Conservation (phyloP, 2,888 invertebrate species). For the Apamea epomidion region DNA sequence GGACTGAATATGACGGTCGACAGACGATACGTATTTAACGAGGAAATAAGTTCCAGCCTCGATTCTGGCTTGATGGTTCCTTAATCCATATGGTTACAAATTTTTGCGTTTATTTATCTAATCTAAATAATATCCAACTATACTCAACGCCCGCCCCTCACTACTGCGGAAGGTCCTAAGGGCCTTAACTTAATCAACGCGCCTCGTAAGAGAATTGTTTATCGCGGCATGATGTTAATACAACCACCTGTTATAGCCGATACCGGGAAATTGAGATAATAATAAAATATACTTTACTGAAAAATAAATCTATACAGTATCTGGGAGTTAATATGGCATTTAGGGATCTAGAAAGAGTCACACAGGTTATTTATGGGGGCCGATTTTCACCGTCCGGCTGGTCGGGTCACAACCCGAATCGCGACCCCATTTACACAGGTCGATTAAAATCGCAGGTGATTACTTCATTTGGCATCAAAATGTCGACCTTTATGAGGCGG, state of each 20-base stretch:
- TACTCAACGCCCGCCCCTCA: not conserved
- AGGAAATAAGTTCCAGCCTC: not conserved
- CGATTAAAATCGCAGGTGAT: no score
- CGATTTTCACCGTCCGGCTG: not conserved
- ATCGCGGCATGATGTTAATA: constrained; percentile 30
- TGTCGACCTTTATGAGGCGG: not conserved
- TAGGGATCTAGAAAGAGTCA: not conserved
- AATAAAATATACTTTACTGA: not conserved
- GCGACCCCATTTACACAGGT: not conserved
- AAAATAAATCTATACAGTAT: not conserved
- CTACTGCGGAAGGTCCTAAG: constrained; percentile 7
- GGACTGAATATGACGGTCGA: no score
- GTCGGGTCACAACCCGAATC: not conserved
- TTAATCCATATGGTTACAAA: not conserved
- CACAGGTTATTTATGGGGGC: not conserved
- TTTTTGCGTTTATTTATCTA: not conserved
- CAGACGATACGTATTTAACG: not conserved
- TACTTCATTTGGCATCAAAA: not conserved
- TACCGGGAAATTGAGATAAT: constrained; percentile 13
- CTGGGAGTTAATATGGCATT: not conserved
- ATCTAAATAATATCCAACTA: not conserved
- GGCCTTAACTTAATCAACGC: constrained; percentile 36
- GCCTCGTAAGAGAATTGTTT: constrained; percentile 21
- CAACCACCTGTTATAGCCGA: constrained; percentile 44
- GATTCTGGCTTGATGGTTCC: not conserved